Conservation (phyloP, 2,113 vertebrate species). For the Gorsachius goisagi region DNA sequence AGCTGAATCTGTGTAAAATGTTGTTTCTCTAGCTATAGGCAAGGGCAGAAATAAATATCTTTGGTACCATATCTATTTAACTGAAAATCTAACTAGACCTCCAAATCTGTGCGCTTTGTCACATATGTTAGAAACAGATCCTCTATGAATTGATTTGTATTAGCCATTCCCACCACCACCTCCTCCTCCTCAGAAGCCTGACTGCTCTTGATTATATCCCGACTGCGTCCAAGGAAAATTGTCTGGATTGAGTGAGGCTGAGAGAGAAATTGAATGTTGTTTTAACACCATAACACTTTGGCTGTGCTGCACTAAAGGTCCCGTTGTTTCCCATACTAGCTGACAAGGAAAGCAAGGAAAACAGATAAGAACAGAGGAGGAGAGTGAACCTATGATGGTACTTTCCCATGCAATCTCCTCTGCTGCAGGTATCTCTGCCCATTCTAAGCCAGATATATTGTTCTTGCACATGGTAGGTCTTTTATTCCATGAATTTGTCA, state of each 20-base stretch:
- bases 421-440: background rate
- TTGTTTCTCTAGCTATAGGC: conserved; percentile 39
- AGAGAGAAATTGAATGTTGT: background rate
- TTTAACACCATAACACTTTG: background rate
- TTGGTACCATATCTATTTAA: conserved; percentile 23
- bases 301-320: background rate
- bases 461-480: background rate
- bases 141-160: background rate
- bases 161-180: background rate
- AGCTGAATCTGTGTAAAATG: conserved; percentile 27
- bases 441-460: background rate
- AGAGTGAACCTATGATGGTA: background rate
- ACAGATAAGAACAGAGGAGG: background rate
- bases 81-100: conserved; percentile 44
- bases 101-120: conserved; percentile 12
- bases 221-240: background rate
- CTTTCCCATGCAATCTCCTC: background rate
- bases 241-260: background rate
- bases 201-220: background rate
- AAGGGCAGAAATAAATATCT: conserved; percentile 48
- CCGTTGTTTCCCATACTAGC: background rate
- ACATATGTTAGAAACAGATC: conserved; percentile 36
- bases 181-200: background rate
- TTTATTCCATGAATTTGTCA: background rate
- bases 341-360: background rate